Evolutionary conservation across 1,140 invertebrate species (phyloP).

Genomic region (Drosophila rhopaloa): DNA sequence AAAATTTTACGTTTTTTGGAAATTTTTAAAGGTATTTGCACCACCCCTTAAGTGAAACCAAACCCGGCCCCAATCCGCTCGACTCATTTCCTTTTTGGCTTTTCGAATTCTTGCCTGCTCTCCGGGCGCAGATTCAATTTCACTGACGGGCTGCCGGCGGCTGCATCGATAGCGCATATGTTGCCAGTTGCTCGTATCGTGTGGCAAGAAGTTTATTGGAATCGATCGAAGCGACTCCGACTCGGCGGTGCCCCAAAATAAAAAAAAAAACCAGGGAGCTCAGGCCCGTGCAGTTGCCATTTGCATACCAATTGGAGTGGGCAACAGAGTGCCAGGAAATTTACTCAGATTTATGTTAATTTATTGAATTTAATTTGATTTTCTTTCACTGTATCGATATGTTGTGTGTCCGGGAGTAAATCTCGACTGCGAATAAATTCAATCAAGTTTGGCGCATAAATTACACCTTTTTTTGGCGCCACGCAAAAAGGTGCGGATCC

Average conservation of each 20-base stretch:
- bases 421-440: conserved; percentile 61
- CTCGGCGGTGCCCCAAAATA: conserved; percentile 8
- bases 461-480: conserved; percentile 51
- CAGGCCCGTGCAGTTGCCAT: conserved; percentile 39
- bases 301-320: conserved; percentile 54
- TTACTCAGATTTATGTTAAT: conserved; percentile 76
- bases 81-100: conserved; percentile 18
- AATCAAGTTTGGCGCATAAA: conserved; percentile 75
- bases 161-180: conserved; percentile 53
- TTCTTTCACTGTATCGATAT: conserved; percentile 47
- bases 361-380: conserved; percentile 79
- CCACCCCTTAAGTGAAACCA: conserved; percentile 1
- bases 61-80: conserved; percentile 5
- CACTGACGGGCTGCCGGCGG: conserved; percentile 37
- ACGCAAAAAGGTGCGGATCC: conserved; percentile 24
- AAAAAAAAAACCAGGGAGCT: conserved; percentile 3
- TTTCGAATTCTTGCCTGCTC: conserved; percentile 12
- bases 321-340: conserved; percentile 39
- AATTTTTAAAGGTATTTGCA: not conserved
- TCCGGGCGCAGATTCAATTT: conserved; percentile 62
- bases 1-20: not conserved
- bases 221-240: conserved; percentile 55
- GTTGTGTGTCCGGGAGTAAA: conserved; percentile 34
- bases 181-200: conserved; percentile 52
- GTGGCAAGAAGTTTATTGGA: conserved; percentile 75